Evolutionary conservation across 2,113 vertebrate species (phyloP).

Genomic region (Nicator chloris): DNA sequence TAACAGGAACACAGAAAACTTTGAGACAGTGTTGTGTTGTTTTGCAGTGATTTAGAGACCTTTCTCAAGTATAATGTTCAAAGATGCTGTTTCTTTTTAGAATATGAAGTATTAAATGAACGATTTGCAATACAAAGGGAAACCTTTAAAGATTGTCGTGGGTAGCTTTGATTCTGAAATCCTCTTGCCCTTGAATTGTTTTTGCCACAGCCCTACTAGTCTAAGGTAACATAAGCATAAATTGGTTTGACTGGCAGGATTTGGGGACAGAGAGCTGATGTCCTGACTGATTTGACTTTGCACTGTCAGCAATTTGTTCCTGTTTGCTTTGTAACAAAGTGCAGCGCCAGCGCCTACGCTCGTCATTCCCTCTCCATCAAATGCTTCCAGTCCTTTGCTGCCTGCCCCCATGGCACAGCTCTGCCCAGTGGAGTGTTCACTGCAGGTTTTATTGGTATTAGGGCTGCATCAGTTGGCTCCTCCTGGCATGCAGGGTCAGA

Average conservation of each 20-base stretch:
- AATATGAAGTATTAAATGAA: not conserved
- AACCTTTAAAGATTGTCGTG: not conserved
- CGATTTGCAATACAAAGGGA: not conserved
- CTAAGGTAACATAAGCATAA: too few species aligned
- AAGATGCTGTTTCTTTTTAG: not conserved
- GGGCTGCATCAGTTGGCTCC: not conserved
- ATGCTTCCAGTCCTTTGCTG: not conserved
- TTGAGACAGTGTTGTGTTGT: not conserved
- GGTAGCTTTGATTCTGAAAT: not conserved
- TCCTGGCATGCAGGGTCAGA: not conserved
- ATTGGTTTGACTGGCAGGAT: not conserved
- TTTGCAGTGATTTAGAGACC: not conserved
- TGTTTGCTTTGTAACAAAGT: not conserved
- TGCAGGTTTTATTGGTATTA: not conserved
- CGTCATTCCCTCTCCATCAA: not conserved
- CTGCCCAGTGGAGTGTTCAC: conserved; percentile 19
- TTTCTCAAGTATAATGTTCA: not conserved
- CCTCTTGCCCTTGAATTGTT: not conserved
- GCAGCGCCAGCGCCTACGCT: not conserved
- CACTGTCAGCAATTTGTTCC: not conserved
- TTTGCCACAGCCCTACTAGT: not conserved
- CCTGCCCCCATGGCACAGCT: not conserved
- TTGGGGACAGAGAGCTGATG: not conserved
- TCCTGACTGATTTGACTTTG: not conserved
- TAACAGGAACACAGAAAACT: not conserved